Evolutionary conservation across 2,888 invertebrate genomes (phyloP), one percentile per base, ranked within the genome.

Genomic region (Chloroclysta siterata): DNA sequence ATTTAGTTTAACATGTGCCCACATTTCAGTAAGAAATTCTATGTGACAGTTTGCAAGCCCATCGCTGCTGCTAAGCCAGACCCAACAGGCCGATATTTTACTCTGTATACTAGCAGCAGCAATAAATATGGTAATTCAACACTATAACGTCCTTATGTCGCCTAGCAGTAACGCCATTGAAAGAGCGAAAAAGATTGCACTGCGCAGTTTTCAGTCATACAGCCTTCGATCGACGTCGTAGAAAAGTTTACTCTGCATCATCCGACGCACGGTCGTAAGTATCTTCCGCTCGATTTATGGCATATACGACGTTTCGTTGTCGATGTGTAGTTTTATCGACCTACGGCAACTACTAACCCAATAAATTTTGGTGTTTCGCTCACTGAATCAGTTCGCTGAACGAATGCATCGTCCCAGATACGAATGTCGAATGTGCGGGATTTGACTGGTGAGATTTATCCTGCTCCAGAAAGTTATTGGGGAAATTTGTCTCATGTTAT

Each of bases 311-410:
- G 71, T 91, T 91, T 78, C 81, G 79, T 74, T 77, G 78, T 79
- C 75, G 81, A 75, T 74, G 69, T 75, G 78, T 83, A 88, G 87
- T 90, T 92, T 92, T 93, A 93, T 93, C 93, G 93, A 93, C 92
- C 93, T 91, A 89, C 85, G 87, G 91, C 87, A 86, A 92, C 93
- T 93, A 92, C 91, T 93, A 93, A 93, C 92, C 93, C 81, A 93
- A 93, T 93, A 93, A 93, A 93, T 93, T 93, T 92, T 80, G 90
- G 92, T 90, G 92, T 91, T 92, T 92, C 92, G 89, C 87, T 90
- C 89, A 90, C 85, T 89, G 91, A 88, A 89, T 90, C 89, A 89
- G 85, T 85, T 88, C 84, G 85, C 75, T 87, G 87, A 90, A 87
- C 89, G 89, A 91, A 92, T 93, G 92, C 93, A 93, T 88, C 90